Conservation (phyloP, 2,888 invertebrate species). For the Xestia ashworthii region DNA sequence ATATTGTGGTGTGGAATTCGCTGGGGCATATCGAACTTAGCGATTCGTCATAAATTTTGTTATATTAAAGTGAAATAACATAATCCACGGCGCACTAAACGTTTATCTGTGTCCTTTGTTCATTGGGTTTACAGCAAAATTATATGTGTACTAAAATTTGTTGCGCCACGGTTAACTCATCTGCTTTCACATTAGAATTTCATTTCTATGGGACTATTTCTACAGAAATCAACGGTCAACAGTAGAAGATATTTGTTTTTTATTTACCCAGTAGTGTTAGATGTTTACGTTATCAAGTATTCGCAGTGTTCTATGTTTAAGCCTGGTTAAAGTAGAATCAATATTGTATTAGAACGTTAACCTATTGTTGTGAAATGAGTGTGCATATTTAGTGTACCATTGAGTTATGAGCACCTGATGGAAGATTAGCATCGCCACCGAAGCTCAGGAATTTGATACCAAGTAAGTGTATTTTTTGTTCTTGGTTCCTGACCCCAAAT, state of each 20-base stretch:
- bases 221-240: conserved; percentile 62
- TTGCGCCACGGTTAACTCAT: conserved; percentile 51
- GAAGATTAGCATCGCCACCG: conserved; percentile 57
- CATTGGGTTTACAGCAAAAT: conserved; percentile 59
- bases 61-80: conserved; percentile 64
- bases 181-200: conserved; percentile 68
- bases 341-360: conserved; percentile 76
- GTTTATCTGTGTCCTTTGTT: conserved; percentile 61
- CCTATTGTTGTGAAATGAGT: conserved; percentile 84
- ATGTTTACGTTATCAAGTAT: conserved; percentile 77
- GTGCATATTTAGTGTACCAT: conserved; percentile 79
- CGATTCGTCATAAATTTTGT: conserved; percentile 70
- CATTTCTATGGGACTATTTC: conserved; percentile 69
- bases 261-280: conserved; percentile 72
- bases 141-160: conserved; percentile 59
- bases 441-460: conserved; percentile 60
- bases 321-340: conserved; percentile 78
- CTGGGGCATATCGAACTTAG: conserved; percentile 65
- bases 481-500: conserved; percentile 28
- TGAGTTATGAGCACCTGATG: conserved; percentile 79
- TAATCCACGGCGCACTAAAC: conserved; percentile 59
- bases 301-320: conserved; percentile 74
- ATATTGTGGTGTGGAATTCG: conserved; percentile 67
- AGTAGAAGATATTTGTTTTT: conserved; percentile 74
- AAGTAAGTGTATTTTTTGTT: conserved; percentile 67